Evolutionary conservation across 2,113 vertebrate genomes (phyloP).

Genomic region (Hyla sarda): DNA sequence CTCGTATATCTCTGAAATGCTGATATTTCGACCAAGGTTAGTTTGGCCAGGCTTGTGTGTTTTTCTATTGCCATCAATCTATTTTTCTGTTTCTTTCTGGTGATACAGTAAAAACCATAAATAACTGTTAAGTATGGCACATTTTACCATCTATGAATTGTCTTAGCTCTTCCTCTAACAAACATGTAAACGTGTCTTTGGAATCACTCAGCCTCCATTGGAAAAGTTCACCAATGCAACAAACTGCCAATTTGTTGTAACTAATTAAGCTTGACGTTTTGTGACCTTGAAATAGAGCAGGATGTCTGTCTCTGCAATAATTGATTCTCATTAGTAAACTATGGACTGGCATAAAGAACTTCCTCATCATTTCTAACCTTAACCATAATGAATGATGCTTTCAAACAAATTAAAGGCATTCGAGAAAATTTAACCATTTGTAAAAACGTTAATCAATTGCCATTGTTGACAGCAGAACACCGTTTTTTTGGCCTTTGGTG

Average conservation of each 20-base stretch:
- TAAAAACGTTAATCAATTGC: neutral
- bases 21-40: too few species aligned
- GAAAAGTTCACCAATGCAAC: constrained; percentile 9
- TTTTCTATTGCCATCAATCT: too few species aligned
- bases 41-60: too few species aligned
- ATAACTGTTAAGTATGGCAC: neutral
- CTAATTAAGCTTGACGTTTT: constrained; percentile 49
- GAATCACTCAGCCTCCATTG: neutral
- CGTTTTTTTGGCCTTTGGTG: too few species aligned
- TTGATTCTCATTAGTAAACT: constrained; percentile 47
- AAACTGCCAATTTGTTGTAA: constrained; percentile 37
- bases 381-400: neutral
- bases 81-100: too few species aligned
- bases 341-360: neutral
- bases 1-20: too few species aligned
- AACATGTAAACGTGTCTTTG: neutral
- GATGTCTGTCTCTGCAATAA: constrained; percentile 21
- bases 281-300: constrained; percentile 43
- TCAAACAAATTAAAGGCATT: neutral
- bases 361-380: constrained; percentile 15
- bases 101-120: too few species aligned
- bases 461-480: too few species aligned
- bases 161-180: neutral
- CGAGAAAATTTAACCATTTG: neutral
- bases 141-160: neutral